Conservation (phyloP, 37 sponge, comb jelly and placozoan species). For the Hexactinellida sp. region DNA sequence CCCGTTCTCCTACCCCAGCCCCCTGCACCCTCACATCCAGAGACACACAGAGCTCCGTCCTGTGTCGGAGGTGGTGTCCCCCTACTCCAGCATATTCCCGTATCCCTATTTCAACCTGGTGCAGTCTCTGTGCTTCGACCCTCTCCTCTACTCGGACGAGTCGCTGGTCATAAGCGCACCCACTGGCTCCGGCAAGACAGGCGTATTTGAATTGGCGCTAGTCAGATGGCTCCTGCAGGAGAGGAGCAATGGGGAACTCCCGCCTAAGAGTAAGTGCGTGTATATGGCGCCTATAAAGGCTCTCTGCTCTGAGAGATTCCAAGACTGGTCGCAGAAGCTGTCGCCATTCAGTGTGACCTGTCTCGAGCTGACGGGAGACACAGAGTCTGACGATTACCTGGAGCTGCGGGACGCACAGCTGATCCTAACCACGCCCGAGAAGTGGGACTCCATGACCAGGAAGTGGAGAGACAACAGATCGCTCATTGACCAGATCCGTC, state of each 20-base stretch:
- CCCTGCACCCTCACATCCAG: not conserved
- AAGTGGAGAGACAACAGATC: conserved; percentile 87
- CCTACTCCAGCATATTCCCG: not conserved
- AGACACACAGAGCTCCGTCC: not conserved
- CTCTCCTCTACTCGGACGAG: conserved; percentile 61
- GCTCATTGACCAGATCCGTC: conserved; percentile 61
- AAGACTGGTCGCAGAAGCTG: conserved; percentile 84
- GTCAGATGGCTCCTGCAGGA: conserved; percentile 60
- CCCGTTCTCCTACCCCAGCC: conserved; percentile 2
- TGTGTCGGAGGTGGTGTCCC: not conserved
- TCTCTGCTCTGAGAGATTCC: conserved; percentile 75
- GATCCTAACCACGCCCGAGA: conserved; percentile 96
- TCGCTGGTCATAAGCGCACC: conserved; percentile 79
- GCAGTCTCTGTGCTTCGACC: conserved; percentile 88
- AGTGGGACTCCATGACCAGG: conserved; percentile 98
- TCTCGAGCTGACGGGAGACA: conserved; percentile 90
- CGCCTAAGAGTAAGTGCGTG: conserved; percentile 44
- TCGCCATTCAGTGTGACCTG: conserved; percentile 61
- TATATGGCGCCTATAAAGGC: conserved; percentile 97
- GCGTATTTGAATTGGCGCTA: conserved; percentile 89
- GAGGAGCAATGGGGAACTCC: not conserved
- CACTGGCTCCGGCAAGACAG: conserved; percentile 97
- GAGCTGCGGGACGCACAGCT: conserved; percentile 74
- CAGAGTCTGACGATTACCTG: conserved; percentile 82
- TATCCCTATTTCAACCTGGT: conserved; percentile 84